Conservation (phyloP, 2,113 vertebrate genomes). For the Rhinoderma darwinii region DNA sequence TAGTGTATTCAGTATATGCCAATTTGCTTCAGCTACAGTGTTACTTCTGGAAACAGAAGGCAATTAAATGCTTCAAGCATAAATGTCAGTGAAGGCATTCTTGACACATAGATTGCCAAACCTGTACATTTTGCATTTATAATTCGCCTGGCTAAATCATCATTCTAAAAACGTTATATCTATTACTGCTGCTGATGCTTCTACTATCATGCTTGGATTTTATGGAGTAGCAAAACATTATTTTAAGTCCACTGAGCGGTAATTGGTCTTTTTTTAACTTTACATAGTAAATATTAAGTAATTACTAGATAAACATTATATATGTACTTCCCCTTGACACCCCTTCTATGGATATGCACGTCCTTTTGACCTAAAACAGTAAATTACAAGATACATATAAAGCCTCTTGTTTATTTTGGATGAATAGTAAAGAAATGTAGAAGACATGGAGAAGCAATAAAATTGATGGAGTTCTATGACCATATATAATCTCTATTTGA, state of each 20-base stretch:
- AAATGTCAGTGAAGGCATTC: conserved; percentile 4
- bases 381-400: background rate
- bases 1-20: background rate
- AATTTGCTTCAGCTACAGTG: background rate
- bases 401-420: background rate
- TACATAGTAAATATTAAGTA: background rate
- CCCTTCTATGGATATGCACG: background rate
- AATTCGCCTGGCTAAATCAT: background rate
- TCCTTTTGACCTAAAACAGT: background rate
- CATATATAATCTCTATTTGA: too few relatives aligned
- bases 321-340: background rate
- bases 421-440: background rate
- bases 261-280: background rate
- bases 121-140: background rate
- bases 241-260: background rate
- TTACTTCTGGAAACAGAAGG: background rate
- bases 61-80: background rate
- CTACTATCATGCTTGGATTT: background rate
- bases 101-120: background rate
- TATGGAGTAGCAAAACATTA: background rate
- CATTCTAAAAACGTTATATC: background rate
- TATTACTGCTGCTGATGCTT: background rate
- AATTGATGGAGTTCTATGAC: too few relatives aligned
- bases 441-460: too few relatives aligned
- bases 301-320: background rate